These are phyloP conservation scores for Ferrisia virgata DNA, from an alignment of 2,888 invertebrate species.

Conservation along the genomic window DNA sequence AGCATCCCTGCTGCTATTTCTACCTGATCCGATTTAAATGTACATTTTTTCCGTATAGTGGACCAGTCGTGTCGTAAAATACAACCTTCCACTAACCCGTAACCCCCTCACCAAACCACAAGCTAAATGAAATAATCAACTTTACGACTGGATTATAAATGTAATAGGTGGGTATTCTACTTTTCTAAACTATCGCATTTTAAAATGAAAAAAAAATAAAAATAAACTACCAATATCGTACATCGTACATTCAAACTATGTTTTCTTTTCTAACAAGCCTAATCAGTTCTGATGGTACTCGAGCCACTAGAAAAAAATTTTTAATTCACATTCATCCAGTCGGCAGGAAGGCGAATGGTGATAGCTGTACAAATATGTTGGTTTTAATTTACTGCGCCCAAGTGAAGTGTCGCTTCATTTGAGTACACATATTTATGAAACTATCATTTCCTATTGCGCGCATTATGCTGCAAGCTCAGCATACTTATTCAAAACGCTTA, in stretches of 20 bases:
- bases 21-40: slow-evolving; percentile 32
- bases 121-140: background rate
- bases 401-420: background rate
- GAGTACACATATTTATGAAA: background rate
- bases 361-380: slow-evolving; percentile 1
- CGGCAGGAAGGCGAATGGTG: background rate
- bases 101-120: background rate
- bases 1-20: slow-evolving; percentile 39
- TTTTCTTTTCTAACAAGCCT: background rate
- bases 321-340: background rate
- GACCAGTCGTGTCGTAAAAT: background rate
- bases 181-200: background rate
- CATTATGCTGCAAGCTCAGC: too few species aligned
- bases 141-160: background rate
- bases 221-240: background rate
- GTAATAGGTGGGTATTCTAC: too few species aligned
- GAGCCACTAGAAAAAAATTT: background rate
- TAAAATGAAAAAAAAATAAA: background rate
- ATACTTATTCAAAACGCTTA: background rate
- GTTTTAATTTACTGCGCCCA: slow-evolving; percentile 14
- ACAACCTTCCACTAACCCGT: background rate
- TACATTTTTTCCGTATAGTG: background rate
- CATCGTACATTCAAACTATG: background rate
- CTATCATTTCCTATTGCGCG: background rate
- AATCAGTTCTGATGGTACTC: background rate